Evolutionary conservation across 2,797 vertebrate genomes (phyloP).

Genomic region (Gymnopithys bicolor): DNA sequence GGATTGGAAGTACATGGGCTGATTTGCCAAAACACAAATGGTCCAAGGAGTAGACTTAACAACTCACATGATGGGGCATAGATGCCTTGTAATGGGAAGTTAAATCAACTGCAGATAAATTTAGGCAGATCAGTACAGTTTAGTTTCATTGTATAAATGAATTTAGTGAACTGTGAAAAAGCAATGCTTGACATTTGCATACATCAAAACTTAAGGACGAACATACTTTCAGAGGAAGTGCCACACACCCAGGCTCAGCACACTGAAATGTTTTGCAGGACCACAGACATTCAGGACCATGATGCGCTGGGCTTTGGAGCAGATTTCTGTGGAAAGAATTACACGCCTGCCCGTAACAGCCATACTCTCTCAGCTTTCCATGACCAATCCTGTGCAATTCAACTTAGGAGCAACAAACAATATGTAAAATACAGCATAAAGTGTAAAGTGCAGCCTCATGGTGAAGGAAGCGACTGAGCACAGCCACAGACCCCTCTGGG

Average conservation of each 20-base stretch:
- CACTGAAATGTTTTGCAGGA: not conserved
- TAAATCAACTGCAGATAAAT: constrained; percentile 15
- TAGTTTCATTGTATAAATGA: not conserved
- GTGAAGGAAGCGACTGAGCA: not conserved
- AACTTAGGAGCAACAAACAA: not conserved
- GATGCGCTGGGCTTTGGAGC: not conserved
- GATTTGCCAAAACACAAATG: not conserved
- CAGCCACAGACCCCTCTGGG: accelerated
- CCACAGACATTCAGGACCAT: not conserved
- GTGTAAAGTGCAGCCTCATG: not conserved
- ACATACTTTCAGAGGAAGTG: not conserved
- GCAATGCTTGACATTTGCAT: not conserved
- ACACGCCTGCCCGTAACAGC: not conserved
- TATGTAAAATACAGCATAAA: not conserved
- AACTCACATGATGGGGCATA: not conserved
- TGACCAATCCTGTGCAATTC: not conserved
- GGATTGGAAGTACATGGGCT: not conserved
- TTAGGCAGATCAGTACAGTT: not conserved
- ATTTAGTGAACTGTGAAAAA: not conserved
- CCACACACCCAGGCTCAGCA: not conserved
- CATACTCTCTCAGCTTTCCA: not conserved
- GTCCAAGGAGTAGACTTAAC: not conserved
- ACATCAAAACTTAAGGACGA: not conserved
- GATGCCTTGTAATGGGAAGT: constrained; percentile 1
- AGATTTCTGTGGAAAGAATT: not conserved